Evolutionary conservation across 2,797 vertebrate species (phyloP), one percentile per base, ranked within the genome.

Genomic region (Gastrophryne carolinensis): DNA sequence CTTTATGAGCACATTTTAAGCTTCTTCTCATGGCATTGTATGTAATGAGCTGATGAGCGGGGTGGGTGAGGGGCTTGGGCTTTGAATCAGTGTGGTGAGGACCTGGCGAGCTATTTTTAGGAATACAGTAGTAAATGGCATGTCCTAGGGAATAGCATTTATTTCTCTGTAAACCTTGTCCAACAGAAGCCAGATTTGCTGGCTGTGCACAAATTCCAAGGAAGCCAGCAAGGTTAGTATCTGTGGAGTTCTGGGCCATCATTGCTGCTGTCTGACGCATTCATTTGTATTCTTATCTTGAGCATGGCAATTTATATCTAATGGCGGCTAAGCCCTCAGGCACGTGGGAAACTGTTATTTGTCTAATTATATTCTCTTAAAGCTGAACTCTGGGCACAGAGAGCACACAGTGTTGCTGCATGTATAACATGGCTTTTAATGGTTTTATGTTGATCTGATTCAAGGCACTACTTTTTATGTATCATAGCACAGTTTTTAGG

Each of bases 141-240:
- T 47, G 37, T 71, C 75, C 68, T 49, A 11, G 75, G 75, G 75
- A 78, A 78, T 78, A 71, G 75, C 75, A 78, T 71, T 78, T 71
- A n/a, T 72, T 71, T 78, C 75, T 78, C 41, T 72, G 67, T 72
- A 78, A 72, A 72, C 67, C 58, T 30, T 71, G 58, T 65, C 50
- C 67, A 78, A 65, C 75, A 56, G 56, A 71, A 70, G 26, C 58
- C 12, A 17, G 50, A 78, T 57, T 56, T 52, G 60, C 75, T 65
- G 60, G 21, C 67, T 49, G 21, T 15, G 75, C 67, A 72, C 41
- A 57, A 76, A 54, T 13, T n/a, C 7, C 19, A 34, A 53, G 44
- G 72, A 57, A 71, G 32, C 60, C 50, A 64, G 23, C 37, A 49
- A 56, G 56, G 15, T 44, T 52, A 53, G 67, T 58, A 71, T 78